These are phyloP conservation scores for Venusia cambrica DNA, from an alignment of 2,888 invertebrate species.

Conservation along the genomic window DNA sequence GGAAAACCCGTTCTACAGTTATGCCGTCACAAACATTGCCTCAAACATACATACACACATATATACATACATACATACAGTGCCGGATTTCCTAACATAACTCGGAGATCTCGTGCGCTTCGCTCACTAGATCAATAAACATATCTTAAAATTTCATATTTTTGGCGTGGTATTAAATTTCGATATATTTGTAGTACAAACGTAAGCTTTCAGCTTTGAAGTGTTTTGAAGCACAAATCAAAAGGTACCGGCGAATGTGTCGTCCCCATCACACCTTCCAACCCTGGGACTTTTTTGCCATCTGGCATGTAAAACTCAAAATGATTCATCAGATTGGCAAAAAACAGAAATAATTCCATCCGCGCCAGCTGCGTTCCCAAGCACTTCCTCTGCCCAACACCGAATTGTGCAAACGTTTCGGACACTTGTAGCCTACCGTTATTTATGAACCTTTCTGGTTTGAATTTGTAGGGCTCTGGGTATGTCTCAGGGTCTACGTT, in stretches of 20 bases:
- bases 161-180: too few species aligned
- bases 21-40: too few species aligned
- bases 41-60: too few species aligned
- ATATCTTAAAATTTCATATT: too few species aligned
- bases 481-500: slow-evolving; percentile 91
- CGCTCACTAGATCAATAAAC: too few species aligned
- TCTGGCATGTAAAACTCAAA: slow-evolving; percentile 85
- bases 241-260: slow-evolving; percentile 85
- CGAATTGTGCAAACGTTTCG: slow-evolving; percentile 91
- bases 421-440: slow-evolving; percentile 86
- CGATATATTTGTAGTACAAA: too few species aligned
- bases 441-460: slow-evolving; percentile 87
- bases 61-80: too few species aligned
- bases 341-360: slow-evolving; percentile 92
- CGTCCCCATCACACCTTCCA: slow-evolving; percentile 86
- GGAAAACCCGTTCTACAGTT: too few species aligned
- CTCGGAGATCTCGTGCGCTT: too few species aligned
- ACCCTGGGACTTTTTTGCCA: slow-evolving; percentile 84
- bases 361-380: slow-evolving; percentile 90
- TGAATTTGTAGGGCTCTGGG: slow-evolving; percentile 89
- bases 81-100: too few species aligned
- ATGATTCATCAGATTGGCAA: slow-evolving; percentile 87
- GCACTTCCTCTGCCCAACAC: slow-evolving; percentile 91
- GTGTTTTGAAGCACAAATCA: slow-evolving; percentile 30
- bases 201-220: slow-evolving; percentile 1